Base-by-base conservation (phyloP, 1,140 invertebrate genomes). In the Trichonephila clavipes region DNA sequence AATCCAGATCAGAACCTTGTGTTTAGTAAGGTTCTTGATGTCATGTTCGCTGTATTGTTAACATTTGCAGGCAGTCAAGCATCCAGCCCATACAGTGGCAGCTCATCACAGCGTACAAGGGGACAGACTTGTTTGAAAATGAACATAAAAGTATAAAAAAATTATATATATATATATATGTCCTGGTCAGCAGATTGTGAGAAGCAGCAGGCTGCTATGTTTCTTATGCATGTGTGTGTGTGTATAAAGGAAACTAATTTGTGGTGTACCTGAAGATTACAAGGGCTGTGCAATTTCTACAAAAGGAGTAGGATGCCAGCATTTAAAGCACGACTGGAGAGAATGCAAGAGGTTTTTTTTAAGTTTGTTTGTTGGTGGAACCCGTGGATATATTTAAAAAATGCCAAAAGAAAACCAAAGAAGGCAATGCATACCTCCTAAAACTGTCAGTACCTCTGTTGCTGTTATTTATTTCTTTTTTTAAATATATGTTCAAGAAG, bases 71-170 rank as follows among this genome's bases (percentile, higher is more conserved):
- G 94, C 64, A 44, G 94, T 66, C 40, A 94, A 94, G 86, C 94
- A 92, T 85, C 77, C 94, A 40, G 88, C 94, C 16, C 94, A 94
- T 62, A 94, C 87, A 51, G 90, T 88, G 82, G 90, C 94, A 72
- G 90, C 77, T 83, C 94, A 92, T 34, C 90, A 94, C 94, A 92
- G 77, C 58, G 94, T 94, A n/a, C 94, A 94, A 92, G 94, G 94
- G 7, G 94, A 94, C 86, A 88, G 94, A 82, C 94, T 94, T 59
- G 94, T 94, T 21, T 94, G 94, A 94, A 82, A 21, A 40, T 40
- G 34, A 28, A n/a, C 16, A 81, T 81, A 62, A 92, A 92, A 51
- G 44, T 72, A 72, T 72, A 51, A 89, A 89, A 64, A 51, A 51
- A 51, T 10, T 10, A 51, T 51, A 51, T 81, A 58, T 62, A n/a